phyloP scores from a whole-genome alignment of 2,888 invertebrate species.

The Fissipunctia ypsillon region DNA sequence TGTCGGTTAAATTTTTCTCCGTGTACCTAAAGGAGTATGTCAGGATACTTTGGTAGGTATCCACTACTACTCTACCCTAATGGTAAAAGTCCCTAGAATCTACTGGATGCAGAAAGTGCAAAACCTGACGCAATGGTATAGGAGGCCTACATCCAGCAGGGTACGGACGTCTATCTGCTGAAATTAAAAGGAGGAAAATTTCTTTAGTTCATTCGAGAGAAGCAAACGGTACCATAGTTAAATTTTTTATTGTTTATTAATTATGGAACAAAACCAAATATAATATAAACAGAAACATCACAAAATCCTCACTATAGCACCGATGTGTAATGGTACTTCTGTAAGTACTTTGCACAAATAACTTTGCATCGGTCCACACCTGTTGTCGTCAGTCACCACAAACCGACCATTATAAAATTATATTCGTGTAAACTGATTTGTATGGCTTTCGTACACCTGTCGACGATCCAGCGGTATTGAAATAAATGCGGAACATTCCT shows the following conservation, averaged over 20 bases:
- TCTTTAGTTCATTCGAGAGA: neutral
- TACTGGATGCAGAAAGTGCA: neutral
- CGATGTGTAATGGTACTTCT: slow-evolving; percentile 25
- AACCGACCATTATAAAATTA: slow-evolving; percentile 55
- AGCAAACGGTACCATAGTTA: too few species aligned
- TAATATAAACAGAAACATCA: too few species aligned
- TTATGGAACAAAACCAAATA: too few species aligned
- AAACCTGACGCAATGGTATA: neutral
- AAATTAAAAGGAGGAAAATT: neutral
- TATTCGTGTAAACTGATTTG: slow-evolving; percentile 55
- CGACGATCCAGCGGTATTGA: slow-evolving; percentile 13
- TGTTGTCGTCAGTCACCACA: slow-evolving; percentile 53
- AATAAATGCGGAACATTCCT: slow-evolving; percentile 33
- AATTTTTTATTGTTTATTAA: too few species aligned
- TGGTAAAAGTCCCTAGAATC: neutral
- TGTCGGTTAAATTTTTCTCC: too few species aligned
- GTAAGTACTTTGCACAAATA: neutral
- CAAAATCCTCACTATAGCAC: neutral
- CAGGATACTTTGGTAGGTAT: too few species aligned
- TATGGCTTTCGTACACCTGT: slow-evolving; percentile 52
- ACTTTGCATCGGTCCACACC: slow-evolving; percentile 36
- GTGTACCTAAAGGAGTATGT: too few species aligned
- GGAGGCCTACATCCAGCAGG: neutral
- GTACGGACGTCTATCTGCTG: neutral
- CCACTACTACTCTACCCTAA: too few species aligned